Evolutionary conservation across 1,140 invertebrate species (phyloP), one percentile per base, ranked within the genome.

Genomic region (Helicoverpa zea): DNA sequence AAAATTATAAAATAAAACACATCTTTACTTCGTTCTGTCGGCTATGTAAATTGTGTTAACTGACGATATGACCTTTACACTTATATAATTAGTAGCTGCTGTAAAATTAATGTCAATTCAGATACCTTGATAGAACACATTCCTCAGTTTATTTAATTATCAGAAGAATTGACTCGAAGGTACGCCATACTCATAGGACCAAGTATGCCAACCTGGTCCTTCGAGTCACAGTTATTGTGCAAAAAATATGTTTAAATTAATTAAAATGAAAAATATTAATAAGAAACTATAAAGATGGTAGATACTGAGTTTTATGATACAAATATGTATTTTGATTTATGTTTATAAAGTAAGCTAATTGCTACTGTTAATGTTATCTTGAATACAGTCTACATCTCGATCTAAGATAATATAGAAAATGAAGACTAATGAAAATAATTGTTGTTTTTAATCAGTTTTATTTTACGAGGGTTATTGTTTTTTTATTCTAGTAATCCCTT

Each of bases 81-180:
- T 52, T 52, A 16, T 49, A 52, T 64, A 76, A 64, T 76, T 64
- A 76, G 35, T 76, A 30, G 18, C 74, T 76, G 59, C 74, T 76
- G 74, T 76, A 63, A 76, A 76, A 76, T 76, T 76, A 76, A 76
- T 64, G 59, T 64, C 74, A 52, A 30, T 64, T 76, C 59, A 76
- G 43, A 64, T 64, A 59, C 30, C 56, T 43, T 54, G 73, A 75
- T 75, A 75, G 66, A 70, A 70, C 18, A 70, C 73, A 75, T 75
- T 75, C 56, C 54, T 61, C n/a, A 10, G 1, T 75, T 61, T 29
- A 75, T 63, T 75, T 75, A 75, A 75, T 76, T 76, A 76, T 63
- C 18, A 23, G 52, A 63, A n/a, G 10, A 47, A 43, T 54, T 54
- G 14, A 35, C 30, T 5, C 23, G 23, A 23, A 23, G 23, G 23